These are phyloP conservation scores for Pangasius mekongensis DNA, from an alignment of 2,797 vertebrate genomes.

Conservation along the genomic window DNA sequence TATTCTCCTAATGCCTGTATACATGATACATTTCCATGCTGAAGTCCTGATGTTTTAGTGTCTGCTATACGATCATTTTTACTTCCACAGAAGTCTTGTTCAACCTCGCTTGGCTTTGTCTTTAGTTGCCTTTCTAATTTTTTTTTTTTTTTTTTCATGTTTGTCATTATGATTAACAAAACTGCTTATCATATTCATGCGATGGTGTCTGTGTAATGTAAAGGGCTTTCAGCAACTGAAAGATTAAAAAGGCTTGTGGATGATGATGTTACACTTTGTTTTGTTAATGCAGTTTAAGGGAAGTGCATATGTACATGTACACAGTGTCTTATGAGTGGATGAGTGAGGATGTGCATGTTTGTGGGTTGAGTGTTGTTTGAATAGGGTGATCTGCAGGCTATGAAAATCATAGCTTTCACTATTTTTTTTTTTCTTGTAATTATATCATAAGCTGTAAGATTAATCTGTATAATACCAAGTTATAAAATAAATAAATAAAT, in stretches of 20 bases:
- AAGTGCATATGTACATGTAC: constrained; percentile 52
- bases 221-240: constrained; percentile 58
- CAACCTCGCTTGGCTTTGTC: constrained; percentile 57
- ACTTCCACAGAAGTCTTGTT: background rate
- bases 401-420: constrained; percentile 62
- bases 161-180: constrained; percentile 60
- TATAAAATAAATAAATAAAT: constrained; percentile 62
- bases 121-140: constrained; percentile 71
- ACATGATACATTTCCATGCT: background rate
- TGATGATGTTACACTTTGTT: constrained; percentile 67
- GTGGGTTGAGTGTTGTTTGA: constrained; percentile 52
- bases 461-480: constrained; percentile 78
- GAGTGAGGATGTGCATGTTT: constrained; percentile 66
- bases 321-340: constrained; percentile 51
- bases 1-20: background rate
- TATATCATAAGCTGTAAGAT: constrained; percentile 79
- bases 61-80: constrained; percentile 1
- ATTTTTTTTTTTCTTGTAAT: constrained; percentile 67
- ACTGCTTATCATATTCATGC: constrained; percentile 63
- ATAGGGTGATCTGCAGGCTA: constrained; percentile 61
- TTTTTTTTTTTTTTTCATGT: constrained; percentile 35
- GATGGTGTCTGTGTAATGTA: constrained; percentile 61
- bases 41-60: background rate
- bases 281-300: constrained; percentile 64
- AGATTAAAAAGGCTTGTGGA: constrained; percentile 59